These are phyloP conservation scores for Ophiodon elongatus DNA, from an alignment of 2,113 vertebrate species.

Conservation along the genomic window DNA sequence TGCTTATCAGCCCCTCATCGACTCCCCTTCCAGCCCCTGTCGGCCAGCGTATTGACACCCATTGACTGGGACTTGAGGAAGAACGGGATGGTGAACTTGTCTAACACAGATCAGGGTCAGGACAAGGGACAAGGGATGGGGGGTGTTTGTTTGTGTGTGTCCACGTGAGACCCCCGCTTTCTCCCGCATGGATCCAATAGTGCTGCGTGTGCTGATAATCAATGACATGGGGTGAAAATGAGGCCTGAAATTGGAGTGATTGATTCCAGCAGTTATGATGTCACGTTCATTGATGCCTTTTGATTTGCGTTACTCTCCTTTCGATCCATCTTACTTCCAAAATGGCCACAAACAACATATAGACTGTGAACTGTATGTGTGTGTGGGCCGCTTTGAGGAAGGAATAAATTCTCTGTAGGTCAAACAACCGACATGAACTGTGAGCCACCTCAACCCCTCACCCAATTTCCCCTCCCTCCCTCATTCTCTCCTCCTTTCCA, in stretches of 20 bases:
- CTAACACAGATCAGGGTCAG: conserved; percentile 79
- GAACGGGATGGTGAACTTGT: conserved; percentile 83
- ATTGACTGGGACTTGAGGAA: conserved; percentile 82
- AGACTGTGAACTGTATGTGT: not conserved
- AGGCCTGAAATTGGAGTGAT: conserved; percentile 66
- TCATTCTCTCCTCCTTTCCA: conserved; percentile 70
- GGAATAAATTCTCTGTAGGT: conserved; percentile 54
- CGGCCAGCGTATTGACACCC: conserved; percentile 78
- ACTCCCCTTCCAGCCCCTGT: conserved; percentile 78
- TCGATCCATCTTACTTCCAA: conserved; percentile 34
- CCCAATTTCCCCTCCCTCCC: conserved; percentile 58
- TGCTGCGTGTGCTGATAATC: conserved; percentile 69
- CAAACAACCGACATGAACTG: conserved; percentile 59
- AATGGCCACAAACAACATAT: not conserved
- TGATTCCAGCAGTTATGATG: conserved; percentile 68
- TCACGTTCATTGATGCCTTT: conserved; percentile 59
- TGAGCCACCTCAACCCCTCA: conserved; percentile 63
- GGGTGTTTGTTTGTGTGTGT: conserved; percentile 42
- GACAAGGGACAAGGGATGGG: conserved; percentile 56
- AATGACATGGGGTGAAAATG: conserved; percentile 67
- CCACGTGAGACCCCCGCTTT: conserved; percentile 53
- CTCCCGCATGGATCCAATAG: conserved; percentile 64
- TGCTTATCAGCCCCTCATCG: conserved; percentile 83
- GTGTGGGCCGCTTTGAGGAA: conserved; percentile 23
- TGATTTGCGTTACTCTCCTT: conserved; percentile 43